Evolutionary conservation across 1,140 invertebrate genomes (phyloP).

Genomic region (Argopecten irradians): DNA sequence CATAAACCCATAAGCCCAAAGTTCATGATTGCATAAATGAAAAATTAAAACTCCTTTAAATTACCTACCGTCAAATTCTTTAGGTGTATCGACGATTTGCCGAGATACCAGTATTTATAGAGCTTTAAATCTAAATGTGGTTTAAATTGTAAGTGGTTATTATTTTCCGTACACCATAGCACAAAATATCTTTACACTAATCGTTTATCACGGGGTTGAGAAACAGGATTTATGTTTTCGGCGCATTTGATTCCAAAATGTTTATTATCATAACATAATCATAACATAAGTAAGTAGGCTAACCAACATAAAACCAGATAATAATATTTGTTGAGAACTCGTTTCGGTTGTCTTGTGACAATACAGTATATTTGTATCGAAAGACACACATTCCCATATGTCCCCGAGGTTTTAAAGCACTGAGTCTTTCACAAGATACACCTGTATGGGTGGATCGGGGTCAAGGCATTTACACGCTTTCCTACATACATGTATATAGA

Average conservation of each 20-base stretch:
- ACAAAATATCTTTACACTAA: not conserved
- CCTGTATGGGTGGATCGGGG: slow-evolving; percentile 4
- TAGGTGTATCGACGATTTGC: not conserved
- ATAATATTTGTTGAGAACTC: slow-evolving; percentile 2
- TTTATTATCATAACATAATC: not conserved
- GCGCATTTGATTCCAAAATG: not conserved
- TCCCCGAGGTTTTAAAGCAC: not conserved
- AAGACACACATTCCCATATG: not conserved
- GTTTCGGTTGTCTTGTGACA: not conserved
- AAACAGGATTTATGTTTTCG: not conserved
- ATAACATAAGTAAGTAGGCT: not conserved
- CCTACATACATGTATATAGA: not conserved
- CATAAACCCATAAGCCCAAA: not conserved
- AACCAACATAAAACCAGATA: not conserved
- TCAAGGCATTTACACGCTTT: not conserved
- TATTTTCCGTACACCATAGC: not conserved
- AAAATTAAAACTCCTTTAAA: not conserved
- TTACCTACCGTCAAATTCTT: slow-evolving; percentile 4
- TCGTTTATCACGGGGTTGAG: not conserved
- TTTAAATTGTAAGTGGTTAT: not conserved
- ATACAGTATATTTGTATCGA: not conserved
- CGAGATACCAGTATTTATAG: not conserved
- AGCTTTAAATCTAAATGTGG: not conserved
- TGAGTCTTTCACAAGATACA: not conserved
- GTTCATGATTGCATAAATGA: not conserved